phyloP scores from a whole-genome alignment of 1,140 invertebrate species.

The Campoletis sonorensis region DNA sequence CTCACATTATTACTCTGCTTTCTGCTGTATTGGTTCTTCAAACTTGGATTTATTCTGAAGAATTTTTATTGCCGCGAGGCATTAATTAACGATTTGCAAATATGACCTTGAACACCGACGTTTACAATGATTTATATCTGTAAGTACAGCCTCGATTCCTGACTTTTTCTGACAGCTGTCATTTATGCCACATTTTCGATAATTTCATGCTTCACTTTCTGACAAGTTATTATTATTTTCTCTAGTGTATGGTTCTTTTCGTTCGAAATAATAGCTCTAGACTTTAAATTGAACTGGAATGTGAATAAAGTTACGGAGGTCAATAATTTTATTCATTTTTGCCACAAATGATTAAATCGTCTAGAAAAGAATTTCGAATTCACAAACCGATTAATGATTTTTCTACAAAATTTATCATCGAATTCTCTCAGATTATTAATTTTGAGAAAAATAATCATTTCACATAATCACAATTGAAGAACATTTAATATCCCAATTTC shows the following conservation, averaged over 20 bases:
- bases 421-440: too few species aligned
- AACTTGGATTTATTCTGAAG: background rate
- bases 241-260: background rate
- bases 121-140: slow-evolving; percentile 81
- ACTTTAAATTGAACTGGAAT: background rate
- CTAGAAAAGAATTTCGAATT: background rate
- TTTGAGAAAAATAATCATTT: too few species aligned
- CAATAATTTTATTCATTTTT: background rate
- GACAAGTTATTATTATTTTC: slow-evolving; percentile 4
- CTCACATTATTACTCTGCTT: background rate
- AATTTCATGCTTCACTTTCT: background rate
- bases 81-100: slow-evolving; percentile 47
- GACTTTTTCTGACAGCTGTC: slow-evolving; percentile 29
- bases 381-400: too few species aligned
- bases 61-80: background rate
- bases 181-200: background rate
- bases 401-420: too few species aligned
- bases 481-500: background rate
- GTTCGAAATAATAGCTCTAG: background rate
- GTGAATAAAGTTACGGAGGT: too few species aligned
- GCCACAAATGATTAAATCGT: background rate
- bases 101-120: slow-evolving; percentile 71
- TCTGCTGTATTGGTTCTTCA: background rate
- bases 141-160: slow-evolving; percentile 68
- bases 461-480: background rate